Base-by-base conservation (phyloP, 1,140 invertebrate genomes). In the Zaprionus tsacasi region DNA sequence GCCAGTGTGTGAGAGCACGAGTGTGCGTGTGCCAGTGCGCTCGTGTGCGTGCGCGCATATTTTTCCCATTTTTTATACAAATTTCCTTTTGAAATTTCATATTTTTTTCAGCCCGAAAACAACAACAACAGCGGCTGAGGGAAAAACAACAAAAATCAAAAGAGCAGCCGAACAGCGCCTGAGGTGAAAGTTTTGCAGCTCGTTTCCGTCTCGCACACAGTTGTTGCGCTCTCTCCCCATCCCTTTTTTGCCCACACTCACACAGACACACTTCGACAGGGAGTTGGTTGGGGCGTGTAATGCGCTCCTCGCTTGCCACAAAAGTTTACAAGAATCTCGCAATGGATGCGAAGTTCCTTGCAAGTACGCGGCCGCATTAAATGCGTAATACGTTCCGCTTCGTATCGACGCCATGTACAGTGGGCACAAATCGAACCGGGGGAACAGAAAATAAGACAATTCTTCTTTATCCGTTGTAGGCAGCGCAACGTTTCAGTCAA, bases 161-260 rank as follows among this genome's bases (percentile, higher is more conserved):
- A 30, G 35, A 54, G 68, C 38, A 68, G 65, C 71, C 59, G 50
- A 63, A 61, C 61, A 60, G 38, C 71, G 82, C 83, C 68, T 56
- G 80, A 87, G 83, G 83, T 87, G 80, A 87, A 87, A 87, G 83
- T 87, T 87, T 87, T 87, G 83, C 81, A 80, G 83, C 83, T 79
- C 83, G 80, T 88, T 88, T 87, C 83, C 83, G 85, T 80, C 83
- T 88, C 67, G 59, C 66, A 60, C 65, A 69, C 59, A 59, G 65
- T 13, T 58, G 21, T 30, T 57, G 7, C 33, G 13, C 36, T 3
- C 15, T 15, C 33, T 35, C 27, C 30, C 40, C 55, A 17, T n/a
- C 33, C 2, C n/a, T n/a, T 21, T 33, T 56, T 3, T n/a, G n/a
- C 11, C 13, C 30, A 40, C 12, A 15, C 48, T 52, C 27, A 38